These are phyloP conservation scores for Vireo altiloquus DNA, from an alignment of 2,113 vertebrate genomes.

Conservation along the genomic window DNA sequence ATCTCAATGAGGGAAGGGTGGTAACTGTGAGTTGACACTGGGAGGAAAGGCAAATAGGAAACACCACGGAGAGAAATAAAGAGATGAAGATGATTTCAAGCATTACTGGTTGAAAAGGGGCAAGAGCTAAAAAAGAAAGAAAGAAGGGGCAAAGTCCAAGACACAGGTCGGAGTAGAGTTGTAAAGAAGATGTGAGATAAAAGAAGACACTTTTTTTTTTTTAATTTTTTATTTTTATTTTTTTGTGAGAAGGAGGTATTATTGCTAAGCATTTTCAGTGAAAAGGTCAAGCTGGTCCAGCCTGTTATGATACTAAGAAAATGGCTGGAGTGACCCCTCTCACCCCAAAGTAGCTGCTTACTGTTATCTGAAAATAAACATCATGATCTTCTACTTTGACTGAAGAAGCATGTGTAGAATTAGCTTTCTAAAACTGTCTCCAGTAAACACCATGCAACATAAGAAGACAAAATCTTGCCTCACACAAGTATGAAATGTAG, in stretches of 20 bases:
- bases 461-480: not conserved
- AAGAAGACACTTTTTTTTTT: not conserved
- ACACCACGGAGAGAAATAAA: not conserved
- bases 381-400: not conserved
- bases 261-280: not conserved
- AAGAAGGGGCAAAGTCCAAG: not conserved
- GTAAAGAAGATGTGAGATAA: not conserved
- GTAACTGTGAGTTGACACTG: not conserved
- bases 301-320: not conserved
- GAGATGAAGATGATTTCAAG: not conserved
- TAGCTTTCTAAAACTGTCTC: not conserved
- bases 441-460: not conserved
- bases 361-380: not conserved
- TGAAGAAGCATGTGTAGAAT: not conserved
- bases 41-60: not conserved
- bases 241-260: not conserved
- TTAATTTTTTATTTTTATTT: not conserved
- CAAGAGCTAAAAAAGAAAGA: not conserved
- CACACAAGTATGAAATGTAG: not conserved
- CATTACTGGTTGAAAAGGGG: not conserved
- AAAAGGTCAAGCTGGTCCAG: not conserved
- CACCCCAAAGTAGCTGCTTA: not conserved
- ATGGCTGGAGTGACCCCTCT: not conserved
- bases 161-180: not conserved
- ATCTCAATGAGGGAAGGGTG: not conserved